Base-by-base conservation (phyloP, 2,888 invertebrate genomes). In the Sinhomidia bicolor region DNA sequence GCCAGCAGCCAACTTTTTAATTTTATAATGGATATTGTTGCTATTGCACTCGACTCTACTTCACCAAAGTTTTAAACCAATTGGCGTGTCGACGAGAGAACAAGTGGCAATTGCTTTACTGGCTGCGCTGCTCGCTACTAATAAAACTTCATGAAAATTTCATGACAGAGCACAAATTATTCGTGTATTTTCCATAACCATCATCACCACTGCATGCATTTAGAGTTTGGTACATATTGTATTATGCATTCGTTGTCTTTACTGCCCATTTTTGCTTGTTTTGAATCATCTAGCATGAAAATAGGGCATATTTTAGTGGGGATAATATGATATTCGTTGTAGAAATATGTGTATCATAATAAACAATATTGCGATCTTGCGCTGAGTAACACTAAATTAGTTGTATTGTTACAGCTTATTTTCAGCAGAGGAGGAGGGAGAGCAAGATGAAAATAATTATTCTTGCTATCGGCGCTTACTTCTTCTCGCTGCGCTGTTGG, bases 111-210 rank as follows among this genome's bases (percentile, higher is more conserved):
- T 20, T 74, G 60, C 41, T 84, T 76, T 1, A 1, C 36, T 5
- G 10, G 1, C 12, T 12, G 9, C 26, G 36, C 10, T 29, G 5
- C 36, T 68, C 36, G 65, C 36, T 60, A 17, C 44, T 84, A 84
- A 85, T 85, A 78, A 76, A 85, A 79, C 54, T 79, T 85, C 85
- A 85, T 85, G 85, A 85, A 85, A 85, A 23, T 85, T 85, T 85
- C 85, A 85, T 85, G 85, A 85, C 85, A 85, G 51, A 79, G 68
- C 85, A 79, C 85, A 85, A 85, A 78, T 85, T 85, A 81, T 81
- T 81, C 74, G 12, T 47, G 23, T 82, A 51, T 83, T 78, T 78
- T 78, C 85, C 85, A 85, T 76, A 32, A 57, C 85, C 85, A 62
- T 23, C 26, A 12, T 62, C 17, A 57, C 2, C 10, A n/a, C n/a